phyloP scores from a whole-genome alignment of 2,888 invertebrate species.

The Parnassius mnemosyne region DNA sequence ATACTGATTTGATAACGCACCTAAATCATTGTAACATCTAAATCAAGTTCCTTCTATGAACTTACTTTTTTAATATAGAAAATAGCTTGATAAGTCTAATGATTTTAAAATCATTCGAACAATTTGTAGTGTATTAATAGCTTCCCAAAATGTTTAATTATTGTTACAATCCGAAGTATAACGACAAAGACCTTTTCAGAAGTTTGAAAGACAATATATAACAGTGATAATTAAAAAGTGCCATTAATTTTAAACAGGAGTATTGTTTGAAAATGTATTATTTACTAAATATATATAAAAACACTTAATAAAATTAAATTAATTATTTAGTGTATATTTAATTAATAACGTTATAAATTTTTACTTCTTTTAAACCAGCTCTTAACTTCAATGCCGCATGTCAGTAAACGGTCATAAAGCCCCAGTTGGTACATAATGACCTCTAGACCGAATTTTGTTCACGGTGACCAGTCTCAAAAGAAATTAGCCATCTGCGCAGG shows the following conservation, averaged over 20 bases:
- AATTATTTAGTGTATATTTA: not conserved
- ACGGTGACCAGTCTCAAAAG: too few relatives aligned
- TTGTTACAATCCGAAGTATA: slow-evolving; percentile 15
- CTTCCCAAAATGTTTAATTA: slow-evolving; percentile 10
- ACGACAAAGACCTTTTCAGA: slow-evolving; percentile 6
- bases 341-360: too few relatives aligned
- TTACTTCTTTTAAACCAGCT: too few relatives aligned
- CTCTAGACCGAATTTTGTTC: too few relatives aligned
- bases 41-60: too few relatives aligned
- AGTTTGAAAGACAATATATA: slow-evolving; percentile 11
- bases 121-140: slow-evolving; percentile 8
- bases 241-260: slow-evolving; percentile 11
- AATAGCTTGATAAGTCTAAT: too few relatives aligned
- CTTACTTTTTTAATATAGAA: too few relatives aligned
- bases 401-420: too few relatives aligned
- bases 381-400: too few relatives aligned
- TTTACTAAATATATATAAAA: not conserved
- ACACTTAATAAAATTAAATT: not conserved
- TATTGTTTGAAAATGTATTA: slow-evolving; percentile 4
- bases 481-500: too few relatives aligned
- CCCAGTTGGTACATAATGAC: too few relatives aligned
- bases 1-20: too few relatives aligned
- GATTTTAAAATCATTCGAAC: not conserved
- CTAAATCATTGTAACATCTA: not conserved
- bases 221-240: slow-evolving; percentile 4